Base-by-base conservation (phyloP, 1,140 invertebrate genomes). In the Zaprionus vittiger region DNA sequence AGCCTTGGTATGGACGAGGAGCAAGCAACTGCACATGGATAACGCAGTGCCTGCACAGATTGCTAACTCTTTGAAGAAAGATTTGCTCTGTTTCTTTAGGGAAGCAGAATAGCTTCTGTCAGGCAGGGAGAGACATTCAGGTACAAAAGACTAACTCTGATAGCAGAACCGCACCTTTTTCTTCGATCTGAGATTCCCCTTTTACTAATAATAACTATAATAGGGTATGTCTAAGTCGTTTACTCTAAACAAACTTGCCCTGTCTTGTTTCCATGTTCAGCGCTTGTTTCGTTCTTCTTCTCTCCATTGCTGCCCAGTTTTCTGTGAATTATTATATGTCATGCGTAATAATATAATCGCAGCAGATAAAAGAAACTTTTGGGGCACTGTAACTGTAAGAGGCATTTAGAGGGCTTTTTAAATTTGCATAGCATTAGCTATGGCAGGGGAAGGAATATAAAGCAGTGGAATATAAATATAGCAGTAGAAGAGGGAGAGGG, bases 371-470 rank as follows among this genome's bases (percentile, higher is more conserved):
- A 72, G 61, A 71, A 76, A 72, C 24, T 56, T 76, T 75, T 47
- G 34, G 64, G 63, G 63, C 70, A 60, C 62, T 34, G 31, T 34
- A 41, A 59, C 54, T 70, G 60, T 57, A 67, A 49, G 78, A 60
- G 64, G 56, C 76, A 62, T 72, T 77, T 37, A 68, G 68, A 77
- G 44, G 64, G 65, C 54, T 75, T 81, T 80, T 85, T 72, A 62
- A 85, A 85, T 85, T 85, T 85, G 80, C 83, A 80, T 81, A 85
- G 68, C 79, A 86, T 85, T 86, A 86, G 59, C 68, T 11, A 24
- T 2, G 9, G 22, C 26, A 31, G 22, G 17, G 41, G 17, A 15
- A n/a, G 24, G 64, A n/a, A 22, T 24, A 31, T 20, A 22, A 11
- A 59, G 14, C 34, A 41, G 20, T 6, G 20, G 55, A 34, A n/a